A percentile compares a stretch with the other conserved stretches of the same genome.
phyloP scores from a whole-genome alignment of 2,888 invertebrate genomes.

The Teinopalpus imperialis region DNA sequence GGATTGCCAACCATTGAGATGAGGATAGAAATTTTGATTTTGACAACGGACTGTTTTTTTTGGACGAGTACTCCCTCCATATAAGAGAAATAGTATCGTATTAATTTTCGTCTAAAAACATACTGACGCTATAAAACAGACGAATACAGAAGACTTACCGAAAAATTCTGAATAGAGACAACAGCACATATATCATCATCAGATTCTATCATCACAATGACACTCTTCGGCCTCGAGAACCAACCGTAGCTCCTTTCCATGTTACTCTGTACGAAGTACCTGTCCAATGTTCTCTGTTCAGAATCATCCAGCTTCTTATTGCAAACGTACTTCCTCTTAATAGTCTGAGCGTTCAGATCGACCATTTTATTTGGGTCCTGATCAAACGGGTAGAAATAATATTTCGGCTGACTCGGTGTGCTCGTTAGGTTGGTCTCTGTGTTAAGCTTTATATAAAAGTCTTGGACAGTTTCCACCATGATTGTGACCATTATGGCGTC shows the following conservation, averaged over 20 bases:
- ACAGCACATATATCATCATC: slow-evolving; percentile 87
- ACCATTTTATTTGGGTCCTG: slow-evolving; percentile 49
- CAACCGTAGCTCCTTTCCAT: slow-evolving; percentile 42
- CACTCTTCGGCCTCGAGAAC: slow-evolving; percentile 68
- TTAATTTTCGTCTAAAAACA: no score
- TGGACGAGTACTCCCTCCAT: no score
- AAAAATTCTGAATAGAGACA: slow-evolving; percentile 89
- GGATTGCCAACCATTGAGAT: no score
- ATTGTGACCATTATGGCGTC: slow-evolving; percentile 81
- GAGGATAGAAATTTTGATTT: no score
- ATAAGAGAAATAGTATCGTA: no score
- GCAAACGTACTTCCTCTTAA: slow-evolving; percentile 78
- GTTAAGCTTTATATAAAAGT: slow-evolving; percentile 81
- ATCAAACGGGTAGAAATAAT: slow-evolving; percentile 80
- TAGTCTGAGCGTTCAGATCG: slow-evolving; percentile 49
- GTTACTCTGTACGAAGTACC: slow-evolving; percentile 42
- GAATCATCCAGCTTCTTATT: slow-evolving; percentile 63
- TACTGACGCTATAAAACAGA: no score
- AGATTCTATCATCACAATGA: slow-evolving; percentile 85
- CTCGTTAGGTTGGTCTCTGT: slow-evolving; percentile 62
- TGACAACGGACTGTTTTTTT: no score
- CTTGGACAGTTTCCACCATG: slow-evolving; percentile 77
- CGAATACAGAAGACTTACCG: slow-evolving; percentile 81
- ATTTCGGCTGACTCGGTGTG: slow-evolving; percentile 74
- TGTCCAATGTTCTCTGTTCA: slow-evolving; percentile 39